Evolutionary conservation across 2,888 invertebrate genomes (phyloP), one percentile per base, ranked within the genome.

Genomic region (Saturnia japonica): DNA sequence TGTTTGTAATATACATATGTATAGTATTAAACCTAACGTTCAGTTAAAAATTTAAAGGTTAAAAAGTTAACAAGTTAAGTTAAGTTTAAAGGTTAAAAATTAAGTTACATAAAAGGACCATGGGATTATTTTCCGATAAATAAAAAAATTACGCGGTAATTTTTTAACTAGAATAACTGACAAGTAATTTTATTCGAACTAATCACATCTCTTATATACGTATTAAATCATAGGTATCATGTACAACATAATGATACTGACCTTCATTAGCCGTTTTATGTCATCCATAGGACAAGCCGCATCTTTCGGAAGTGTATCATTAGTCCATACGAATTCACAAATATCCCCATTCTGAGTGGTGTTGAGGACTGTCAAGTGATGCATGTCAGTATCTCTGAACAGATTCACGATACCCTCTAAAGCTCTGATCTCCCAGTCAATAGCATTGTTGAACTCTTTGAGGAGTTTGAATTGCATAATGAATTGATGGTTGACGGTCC

Each of bases 401-500:
- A 96, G 88, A 67, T 92, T 92, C 11, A 93, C 91, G 11, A 93
- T 89, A 1, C 92, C 93, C 75, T 95, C 94, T n/a, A 97, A 88
- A 0, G 96, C 95, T 72, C 95, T 94, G 76, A 97, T 94, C 82
- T 97, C 96, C 97, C 97, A 98, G 83, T 97, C 97, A 34, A 97
- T 95, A 43, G 95, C 95, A 77, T 95, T 95, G 1, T 94, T 94
- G 82, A 95, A 96, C 19, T 85, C 82, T 67, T 88, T 86, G 68
- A 85, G 80, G 1, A 93, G 86, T 71, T 88, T 87, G 82, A 98
- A 94, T 70, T 95, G 95, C 80, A 98, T 94, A 60, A 95, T 95
- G 85, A 98, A 97, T 86, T 97, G 97, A 82, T 98, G 98, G 88
- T 97, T 97, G 69, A 97, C 95, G 28, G 96, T 96, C 54, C 97